phyloP scores from a whole-genome alignment of 1,140 invertebrate genomes.

The Forficula auricularia region DNA sequence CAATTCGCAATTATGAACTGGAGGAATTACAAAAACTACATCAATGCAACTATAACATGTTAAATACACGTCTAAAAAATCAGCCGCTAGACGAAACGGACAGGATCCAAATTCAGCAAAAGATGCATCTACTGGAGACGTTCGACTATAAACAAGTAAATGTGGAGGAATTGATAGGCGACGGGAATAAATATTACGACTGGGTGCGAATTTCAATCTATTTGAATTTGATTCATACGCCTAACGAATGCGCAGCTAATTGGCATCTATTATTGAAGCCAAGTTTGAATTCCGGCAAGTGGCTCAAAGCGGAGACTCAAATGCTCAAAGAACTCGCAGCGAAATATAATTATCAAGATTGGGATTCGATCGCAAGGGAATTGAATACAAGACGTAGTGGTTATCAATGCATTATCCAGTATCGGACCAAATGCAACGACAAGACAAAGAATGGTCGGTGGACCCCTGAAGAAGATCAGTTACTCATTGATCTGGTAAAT shows the following conservation, averaged over 20 bases:
- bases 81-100: too few relatives aligned
- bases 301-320: conserved; percentile 37
- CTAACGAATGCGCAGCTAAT: conserved; percentile 35
- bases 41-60: too few relatives aligned
- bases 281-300: conserved; percentile 38
- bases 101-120: too few relatives aligned
- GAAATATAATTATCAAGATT: conserved; percentile 35
- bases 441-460: conserved; percentile 24
- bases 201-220: conserved; percentile 29
- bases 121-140: too few relatives aligned
- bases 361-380: conserved; percentile 38
- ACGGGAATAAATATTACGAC: conserved; percentile 20
- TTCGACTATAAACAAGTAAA: too few relatives aligned
- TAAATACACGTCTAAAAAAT: too few relatives aligned
- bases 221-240: conserved; percentile 29
- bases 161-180: too few relatives aligned
- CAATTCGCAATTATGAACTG: too few relatives aligned
- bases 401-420: conserved; percentile 48
- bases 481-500: conserved; percentile 32
- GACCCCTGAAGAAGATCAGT: conserved; percentile 38
- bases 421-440: conserved; percentile 12
- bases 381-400: conserved; percentile 36
- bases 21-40: too few relatives aligned
- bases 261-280: conserved; percentile 51
- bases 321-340: conserved; percentile 28